phyloP scores from a whole-genome alignment of 2,113 vertebrate species.

The Catagonus wagneri region DNA sequence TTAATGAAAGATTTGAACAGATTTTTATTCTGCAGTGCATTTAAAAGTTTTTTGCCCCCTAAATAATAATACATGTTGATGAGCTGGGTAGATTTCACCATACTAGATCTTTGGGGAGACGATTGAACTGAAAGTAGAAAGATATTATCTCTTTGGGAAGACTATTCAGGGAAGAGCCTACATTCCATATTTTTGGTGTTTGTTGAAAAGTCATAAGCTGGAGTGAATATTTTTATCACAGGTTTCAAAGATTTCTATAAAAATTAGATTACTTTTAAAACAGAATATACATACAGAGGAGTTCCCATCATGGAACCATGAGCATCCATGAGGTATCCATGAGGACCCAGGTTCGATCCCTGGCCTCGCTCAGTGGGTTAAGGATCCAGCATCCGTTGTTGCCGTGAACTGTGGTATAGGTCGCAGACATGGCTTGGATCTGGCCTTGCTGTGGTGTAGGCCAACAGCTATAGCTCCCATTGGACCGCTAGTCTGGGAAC shows the following conservation, averaged over 20 bases:
- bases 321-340: no score
- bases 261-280: conserved; percentile 24
- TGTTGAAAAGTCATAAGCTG: neutral
- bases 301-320: no score
- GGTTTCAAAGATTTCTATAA: neutral
- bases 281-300: neutral
- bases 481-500: no score
- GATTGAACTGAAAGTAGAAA: conserved; percentile 1
- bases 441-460: no score
- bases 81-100: neutral
- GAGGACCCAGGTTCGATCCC: no score
- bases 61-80: conserved; percentile 3
- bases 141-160: neutral
- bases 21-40: neutral
- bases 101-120: neutral
- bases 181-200: conserved; percentile 16
- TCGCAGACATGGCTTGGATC: no score
- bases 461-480: no score
- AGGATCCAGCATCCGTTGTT: no score
- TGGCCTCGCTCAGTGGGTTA: no score
- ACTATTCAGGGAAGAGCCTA: neutral
- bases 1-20: conserved; percentile 14
- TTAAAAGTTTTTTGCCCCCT: neutral
- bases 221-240: conserved; percentile 42
- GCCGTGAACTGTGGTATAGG: no score